phyloP scores from a whole-genome alignment of 37 sponge, comb jelly and placozoan genomes.

The Beroe forskalii region DNA sequence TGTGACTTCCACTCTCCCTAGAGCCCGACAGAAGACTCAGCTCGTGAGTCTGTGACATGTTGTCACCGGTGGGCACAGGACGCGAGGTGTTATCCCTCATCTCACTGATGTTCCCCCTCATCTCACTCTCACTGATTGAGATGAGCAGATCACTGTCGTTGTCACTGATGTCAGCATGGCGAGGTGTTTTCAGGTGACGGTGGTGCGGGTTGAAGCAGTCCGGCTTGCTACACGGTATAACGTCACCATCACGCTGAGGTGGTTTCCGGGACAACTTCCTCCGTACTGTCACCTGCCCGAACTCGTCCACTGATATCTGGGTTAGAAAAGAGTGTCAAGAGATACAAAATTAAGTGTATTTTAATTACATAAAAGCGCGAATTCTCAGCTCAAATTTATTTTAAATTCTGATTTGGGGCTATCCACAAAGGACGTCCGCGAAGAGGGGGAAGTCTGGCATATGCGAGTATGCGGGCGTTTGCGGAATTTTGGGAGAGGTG shows the following conservation, averaged over 20 bases:
- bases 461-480: no score
- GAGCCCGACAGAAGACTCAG: not conserved
- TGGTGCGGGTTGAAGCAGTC: slow-evolving; percentile 9
- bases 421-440: no score
- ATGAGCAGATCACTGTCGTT: slow-evolving; percentile 6
- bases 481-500: no score
- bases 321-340: no score
- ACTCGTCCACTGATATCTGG: slow-evolving; percentile 47
- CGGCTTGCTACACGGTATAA: not conserved
- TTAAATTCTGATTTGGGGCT: no score
- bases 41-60: not conserved
- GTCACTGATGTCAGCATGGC: slow-evolving; percentile 4
- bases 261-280: not conserved
- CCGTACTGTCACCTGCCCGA: not conserved
- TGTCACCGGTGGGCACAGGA: not conserved
- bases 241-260: not conserved
- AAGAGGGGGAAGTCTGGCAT: no score
- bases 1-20: not conserved
- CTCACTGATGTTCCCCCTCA: not conserved
- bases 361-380: no score
- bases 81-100: not conserved
- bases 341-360: no score
- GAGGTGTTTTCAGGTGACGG: not conserved
- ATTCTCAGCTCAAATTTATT: no score
- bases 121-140: not conserved